phyloP scores from a whole-genome alignment of 2,888 invertebrate species.

The Archips crataeganus region DNA sequence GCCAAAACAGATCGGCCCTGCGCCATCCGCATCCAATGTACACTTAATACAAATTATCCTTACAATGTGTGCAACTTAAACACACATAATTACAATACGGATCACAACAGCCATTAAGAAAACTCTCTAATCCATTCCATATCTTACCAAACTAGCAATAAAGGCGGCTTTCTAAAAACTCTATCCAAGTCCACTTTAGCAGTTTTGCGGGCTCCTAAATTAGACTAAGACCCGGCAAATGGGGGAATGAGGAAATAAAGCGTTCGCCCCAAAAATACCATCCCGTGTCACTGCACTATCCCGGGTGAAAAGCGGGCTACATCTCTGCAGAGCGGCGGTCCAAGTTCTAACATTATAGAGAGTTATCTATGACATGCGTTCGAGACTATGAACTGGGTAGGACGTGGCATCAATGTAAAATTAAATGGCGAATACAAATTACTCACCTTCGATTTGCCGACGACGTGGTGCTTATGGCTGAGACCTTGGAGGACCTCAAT shows the following conservation, averaged over 20 bases:
- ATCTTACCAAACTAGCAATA: not conserved
- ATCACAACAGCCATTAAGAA: not conserved
- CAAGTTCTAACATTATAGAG: conserved; percentile 3
- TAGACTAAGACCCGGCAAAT: conserved; percentile 27
- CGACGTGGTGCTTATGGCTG: too few species aligned
- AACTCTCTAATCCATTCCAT: not conserved
- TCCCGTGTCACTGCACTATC: conserved; percentile 34
- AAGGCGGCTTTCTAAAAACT: conserved; percentile 12
- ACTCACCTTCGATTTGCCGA: too few species aligned
- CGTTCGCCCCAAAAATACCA: conserved; percentile 36
- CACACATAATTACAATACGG: not conserved
- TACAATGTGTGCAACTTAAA: conserved; percentile 12
- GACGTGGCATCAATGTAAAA: too few species aligned
- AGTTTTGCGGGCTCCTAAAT: conserved; percentile 37
- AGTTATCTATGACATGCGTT: not conserved
- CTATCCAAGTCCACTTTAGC: conserved; percentile 2
- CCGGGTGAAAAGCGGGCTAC: conserved; percentile 11
- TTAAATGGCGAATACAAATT: too few species aligned
- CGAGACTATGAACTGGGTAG: too few species aligned
- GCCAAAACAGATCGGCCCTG: too few species aligned
- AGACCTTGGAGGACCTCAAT: too few species aligned
- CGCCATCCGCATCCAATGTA: too few species aligned
- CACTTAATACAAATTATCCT: conserved; percentile 10
- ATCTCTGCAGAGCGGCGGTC: not conserved
- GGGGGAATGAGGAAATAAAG: conserved; percentile 22